Evolutionary conservation across 92 coral and sea anemone species (phyloP).

Genomic region (Zoanthus sociatus): DNA sequence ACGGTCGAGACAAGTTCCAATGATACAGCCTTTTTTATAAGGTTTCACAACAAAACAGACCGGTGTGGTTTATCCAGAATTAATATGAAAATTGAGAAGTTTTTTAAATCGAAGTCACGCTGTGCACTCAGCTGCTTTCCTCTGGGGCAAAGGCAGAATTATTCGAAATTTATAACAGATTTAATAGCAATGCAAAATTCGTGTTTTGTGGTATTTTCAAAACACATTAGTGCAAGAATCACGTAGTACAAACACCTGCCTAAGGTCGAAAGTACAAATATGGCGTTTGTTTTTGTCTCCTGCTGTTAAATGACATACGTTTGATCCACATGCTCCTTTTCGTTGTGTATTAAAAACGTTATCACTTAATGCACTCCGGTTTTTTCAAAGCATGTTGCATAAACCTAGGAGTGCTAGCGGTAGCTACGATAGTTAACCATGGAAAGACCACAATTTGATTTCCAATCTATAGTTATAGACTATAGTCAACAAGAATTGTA

Average conservation of each 20-base stretch:
- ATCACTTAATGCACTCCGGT: slow-evolving; percentile 2
- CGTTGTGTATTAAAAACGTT: background rate
- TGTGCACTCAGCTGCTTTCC: background rate
- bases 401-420: background rate
- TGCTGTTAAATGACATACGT: background rate
- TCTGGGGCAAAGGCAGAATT: background rate
- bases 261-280: background rate
- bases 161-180: background rate
- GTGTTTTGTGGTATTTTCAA: background rate
- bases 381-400: background rate
- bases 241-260: slow-evolving; percentile 17
- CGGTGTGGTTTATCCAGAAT: background rate
- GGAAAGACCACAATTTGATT: background rate
- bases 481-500: background rate
- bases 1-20: background rate
- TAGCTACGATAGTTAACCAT: background rate
- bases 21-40: background rate
- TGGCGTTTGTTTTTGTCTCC: slow-evolving; percentile 11
- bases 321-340: background rate
- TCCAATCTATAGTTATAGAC: background rate
- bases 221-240: background rate
- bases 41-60: slow-evolving; percentile 13
- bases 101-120: slow-evolving; percentile 6
- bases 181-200: background rate
- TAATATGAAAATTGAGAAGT: slow-evolving; percentile 12